These are phyloP conservation scores for Sphenodon punctatus DNA, from an alignment of 2,797 vertebrate species.

Conservation along the genomic window DNA sequence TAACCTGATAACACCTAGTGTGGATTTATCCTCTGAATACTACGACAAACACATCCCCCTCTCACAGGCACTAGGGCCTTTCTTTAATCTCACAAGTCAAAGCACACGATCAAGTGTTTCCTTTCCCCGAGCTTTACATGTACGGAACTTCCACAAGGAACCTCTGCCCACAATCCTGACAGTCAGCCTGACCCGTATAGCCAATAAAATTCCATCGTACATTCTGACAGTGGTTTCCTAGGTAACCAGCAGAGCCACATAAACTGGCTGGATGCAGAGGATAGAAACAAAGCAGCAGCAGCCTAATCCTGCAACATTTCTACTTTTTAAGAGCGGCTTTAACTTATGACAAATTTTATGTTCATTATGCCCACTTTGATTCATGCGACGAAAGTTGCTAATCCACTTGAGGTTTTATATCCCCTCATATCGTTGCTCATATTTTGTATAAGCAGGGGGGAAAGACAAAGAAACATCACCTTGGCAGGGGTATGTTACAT, in stretches of 20 bases:
- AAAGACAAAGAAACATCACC: background rate
- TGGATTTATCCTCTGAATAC: background rate
- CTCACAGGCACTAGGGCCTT: background rate
- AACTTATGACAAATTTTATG: background rate
- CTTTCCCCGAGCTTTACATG: constrained; percentile 6
- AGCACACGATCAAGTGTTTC: background rate
- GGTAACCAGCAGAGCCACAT: constrained; percentile 71
- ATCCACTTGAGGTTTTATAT: background rate
- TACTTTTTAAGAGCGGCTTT: constrained; percentile 4
- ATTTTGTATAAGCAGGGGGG: background rate
- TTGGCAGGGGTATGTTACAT: background rate
- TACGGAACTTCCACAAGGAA: constrained; percentile 54
- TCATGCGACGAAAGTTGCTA: background rate
- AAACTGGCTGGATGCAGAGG: constrained; percentile 38
- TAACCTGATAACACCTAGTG: background rate
- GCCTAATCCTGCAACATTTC: background rate
- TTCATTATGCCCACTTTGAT: background rate
- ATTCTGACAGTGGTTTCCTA: constrained; percentile 76
- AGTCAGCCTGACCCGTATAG: constrained; percentile 51
- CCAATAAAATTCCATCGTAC: constrained; percentile 66
- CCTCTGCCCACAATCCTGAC: constrained; percentile 50
- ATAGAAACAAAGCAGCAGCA: constrained; percentile 47
- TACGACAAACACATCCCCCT: background rate
- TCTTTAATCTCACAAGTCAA: background rate
- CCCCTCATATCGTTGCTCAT: background rate